Evolutionary conservation across 37 sponge, comb jelly and placozoan species (phyloP), one percentile per base, ranked within the genome.

Genomic region (Halisarca cf. caerulea): DNA sequence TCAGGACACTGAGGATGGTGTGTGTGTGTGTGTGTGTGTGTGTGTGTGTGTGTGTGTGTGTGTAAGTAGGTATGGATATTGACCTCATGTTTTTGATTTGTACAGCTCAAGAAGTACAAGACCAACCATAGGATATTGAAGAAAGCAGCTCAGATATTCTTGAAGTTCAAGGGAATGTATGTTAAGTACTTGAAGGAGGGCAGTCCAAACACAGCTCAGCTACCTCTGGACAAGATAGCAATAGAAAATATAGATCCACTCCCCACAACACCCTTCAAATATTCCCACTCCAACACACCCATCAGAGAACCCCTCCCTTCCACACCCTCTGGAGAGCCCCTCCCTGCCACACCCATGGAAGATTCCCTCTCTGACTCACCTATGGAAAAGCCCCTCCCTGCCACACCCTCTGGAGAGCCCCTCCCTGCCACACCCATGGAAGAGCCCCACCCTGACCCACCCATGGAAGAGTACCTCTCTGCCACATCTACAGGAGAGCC

Each of bases 1-100:
- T 92, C 18, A 30, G 47, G 55, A 92, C 89, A 37, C 17, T 92
- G 23, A 82, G 86, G 55, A 92, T 88, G 92, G 92, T 92, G n/a
- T n/a, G n/a, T n/a, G n/a, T n/a, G n/a, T n/a, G n/a, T n/a, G n/a
- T n/a, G n/a, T n/a, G n/a, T n/a, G n/a, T n/a, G n/a, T n/a, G n/a
- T n/a, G n/a, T n/a, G n/a, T n/a, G n/a, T n/a, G n/a, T n/a, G n/a
- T n/a, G n/a, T n/a, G n/a, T n/a, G n/a, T n/a, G n/a, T n/a, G n/a
- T n/a, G n/a, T n/a, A n/a, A n/a, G n/a, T n/a, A n/a, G n/a, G n/a
- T n/a, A n/a, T n/a, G n/a, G n/a, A n/a, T n/a, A n/a, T n/a, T n/a
- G n/a, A n/a, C n/a, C n/a, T n/a, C n/a, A n/a, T n/a, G n/a, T n/a
- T n/a, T n/a, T n/a, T n/a, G n/a, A n/a, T n/a, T n/a, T 47, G 6